Evolutionary conservation across 1,140 invertebrate species (phyloP), one percentile per base, ranked within the genome.

Genomic region (Plectrocnemia conspersa): DNA sequence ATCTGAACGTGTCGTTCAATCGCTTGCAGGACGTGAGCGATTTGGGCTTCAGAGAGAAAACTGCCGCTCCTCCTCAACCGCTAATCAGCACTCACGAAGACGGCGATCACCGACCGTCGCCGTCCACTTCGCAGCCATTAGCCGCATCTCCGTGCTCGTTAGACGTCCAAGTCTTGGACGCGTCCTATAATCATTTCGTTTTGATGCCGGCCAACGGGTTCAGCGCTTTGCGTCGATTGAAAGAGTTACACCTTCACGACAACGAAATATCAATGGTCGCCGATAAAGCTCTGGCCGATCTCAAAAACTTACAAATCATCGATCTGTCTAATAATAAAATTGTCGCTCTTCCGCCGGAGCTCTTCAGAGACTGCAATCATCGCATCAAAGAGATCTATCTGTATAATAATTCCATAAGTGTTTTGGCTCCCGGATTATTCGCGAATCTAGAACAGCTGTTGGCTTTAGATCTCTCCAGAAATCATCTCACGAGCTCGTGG

Each of bases 311-410:
- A 15, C 82, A 88, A 70, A 81, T 88, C 61, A 80, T 93, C 47
- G 88, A 93, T 73, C 72, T 93, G 33, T 91, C 89, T 6, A 85
- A 85, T 61, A 94, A 93, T 70, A 86, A 87, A 79, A 84, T 95
- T 33, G 86, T 91, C 2, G 86, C 89, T 19, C 71, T 95, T 52
- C 90, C 91, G n/a, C 81, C 85, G 22, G 84, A 86, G 61, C 72
- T 93, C 49, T 92, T 94, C 59, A 79, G 81, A 63, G 89, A 92
- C 66, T 81, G 82, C 56, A 76, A 80, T 9, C 81, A 83, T 49
- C 82, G 84, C 13, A 82, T 95, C 49, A 88, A 88, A 72, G 88
- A 92, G 74, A 82, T 94, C 58, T 85, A 89, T 67, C 69, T 93
- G 62, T 85, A 89, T 68, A 93, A 93, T 70, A 94, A 93, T 77